phyloP scores from a whole-genome alignment of 2,113 vertebrate species.

The Catagonus wagneri region DNA sequence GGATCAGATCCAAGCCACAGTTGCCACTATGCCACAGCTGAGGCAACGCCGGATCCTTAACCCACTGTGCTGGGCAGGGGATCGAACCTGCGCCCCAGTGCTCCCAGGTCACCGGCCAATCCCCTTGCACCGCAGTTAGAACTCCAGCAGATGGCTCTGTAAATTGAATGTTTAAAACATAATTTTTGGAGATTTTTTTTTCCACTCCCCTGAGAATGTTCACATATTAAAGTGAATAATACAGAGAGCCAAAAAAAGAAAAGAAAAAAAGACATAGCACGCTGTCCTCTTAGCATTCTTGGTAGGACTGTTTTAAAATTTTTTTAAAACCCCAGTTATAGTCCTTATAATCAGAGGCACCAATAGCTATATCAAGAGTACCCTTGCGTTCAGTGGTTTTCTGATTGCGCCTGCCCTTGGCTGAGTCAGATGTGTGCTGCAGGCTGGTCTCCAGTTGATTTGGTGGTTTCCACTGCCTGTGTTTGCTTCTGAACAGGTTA shows the following conservation, averaged over 20 bases:
- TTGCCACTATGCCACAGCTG: too few species aligned
- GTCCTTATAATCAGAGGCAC: neutral
- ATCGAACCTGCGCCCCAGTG: too few species aligned
- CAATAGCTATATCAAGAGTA: neutral
- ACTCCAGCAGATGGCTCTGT: neutral
- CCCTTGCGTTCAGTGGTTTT: neutral
- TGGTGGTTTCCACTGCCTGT: neutral
- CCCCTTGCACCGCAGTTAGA: too few species aligned
- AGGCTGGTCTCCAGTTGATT: too few species aligned
- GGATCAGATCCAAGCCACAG: too few species aligned
- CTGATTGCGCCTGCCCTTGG: neutral
- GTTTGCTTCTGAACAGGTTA: constrained; percentile 86
- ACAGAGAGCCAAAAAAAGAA: constrained; percentile 19
- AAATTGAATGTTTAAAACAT: constrained; percentile 50
- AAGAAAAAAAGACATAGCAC: neutral
- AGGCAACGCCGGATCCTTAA: too few species aligned
- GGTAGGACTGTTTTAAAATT: neutral
- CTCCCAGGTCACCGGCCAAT: too few species aligned
- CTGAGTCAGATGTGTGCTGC: neutral
- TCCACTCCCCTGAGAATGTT: neutral
- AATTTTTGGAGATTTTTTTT: neutral
- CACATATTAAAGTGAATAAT: constrained; percentile 16
- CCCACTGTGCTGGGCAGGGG: too few species aligned
- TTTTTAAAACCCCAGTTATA: neutral
- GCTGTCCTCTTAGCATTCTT: neutral